These are phyloP conservation scores for Agriopis marginaria DNA, from an alignment of 2,888 invertebrate genomes.

Conservation along the genomic window DNA sequence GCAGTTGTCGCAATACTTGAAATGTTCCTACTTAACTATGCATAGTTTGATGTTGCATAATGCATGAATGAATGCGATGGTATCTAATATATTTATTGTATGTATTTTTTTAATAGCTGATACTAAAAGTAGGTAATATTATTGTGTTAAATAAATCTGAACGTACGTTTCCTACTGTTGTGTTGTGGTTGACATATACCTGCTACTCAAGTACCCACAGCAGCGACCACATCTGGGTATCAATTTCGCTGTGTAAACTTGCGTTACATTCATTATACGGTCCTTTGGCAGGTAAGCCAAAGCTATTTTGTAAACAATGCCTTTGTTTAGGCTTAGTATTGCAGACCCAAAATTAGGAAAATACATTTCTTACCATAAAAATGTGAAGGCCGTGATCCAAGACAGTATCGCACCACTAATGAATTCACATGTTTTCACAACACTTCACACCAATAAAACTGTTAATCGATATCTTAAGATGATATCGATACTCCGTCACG, in stretches of 20 bases:
- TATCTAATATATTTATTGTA: not conserved
- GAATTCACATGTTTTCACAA: slow-evolving; percentile 70
- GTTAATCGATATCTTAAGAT: slow-evolving; percentile 53
- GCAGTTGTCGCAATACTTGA: slow-evolving; percentile 21
- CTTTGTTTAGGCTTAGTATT: slow-evolving; percentile 21
- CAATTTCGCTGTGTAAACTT: slow-evolving; percentile 11
- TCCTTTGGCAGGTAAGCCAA: slow-evolving; percentile 11
- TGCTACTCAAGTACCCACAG: slow-evolving; percentile 8
- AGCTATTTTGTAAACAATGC: slow-evolving; percentile 26
- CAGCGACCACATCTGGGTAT: slow-evolving; percentile 14
- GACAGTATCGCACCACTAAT: slow-evolving; percentile 59
- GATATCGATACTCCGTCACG: slow-evolving; percentile 60
- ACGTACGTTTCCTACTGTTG: slow-evolving; percentile 27
- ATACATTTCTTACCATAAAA: slow-evolving; percentile 72
- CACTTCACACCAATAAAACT: slow-evolving; percentile 58
- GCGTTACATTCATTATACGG: slow-evolving; percentile 15
- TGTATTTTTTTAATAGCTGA: slow-evolving; percentile 1
- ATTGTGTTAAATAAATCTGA: slow-evolving; percentile 10
- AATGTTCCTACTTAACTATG: slow-evolving; percentile 18
- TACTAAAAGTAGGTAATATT: slow-evolving; percentile 11
- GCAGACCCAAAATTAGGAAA: slow-evolving; percentile 53
- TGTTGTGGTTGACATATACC: slow-evolving; percentile 33
- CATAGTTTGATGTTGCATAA: slow-evolving; percentile 26
- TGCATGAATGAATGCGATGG: slow-evolving; percentile 21
- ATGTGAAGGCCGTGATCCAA: slow-evolving; percentile 64